Conservation (phyloP, 2,888 invertebrate species). For the Ornithoptera priamus region DNA sequence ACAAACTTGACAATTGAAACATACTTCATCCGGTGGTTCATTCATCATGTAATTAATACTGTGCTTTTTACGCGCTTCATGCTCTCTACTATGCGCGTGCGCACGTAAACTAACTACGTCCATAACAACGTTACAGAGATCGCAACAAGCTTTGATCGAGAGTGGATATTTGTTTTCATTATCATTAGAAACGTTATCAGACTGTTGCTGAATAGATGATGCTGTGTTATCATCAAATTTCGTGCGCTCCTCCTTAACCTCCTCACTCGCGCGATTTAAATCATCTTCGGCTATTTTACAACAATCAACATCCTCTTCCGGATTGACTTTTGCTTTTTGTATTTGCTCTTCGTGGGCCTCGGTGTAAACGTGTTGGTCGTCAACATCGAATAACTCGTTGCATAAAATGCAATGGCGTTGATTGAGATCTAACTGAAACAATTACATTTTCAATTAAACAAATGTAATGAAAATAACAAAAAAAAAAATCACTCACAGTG, state of each 20-base stretch:
- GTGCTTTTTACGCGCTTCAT: neutral
- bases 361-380: neutral
- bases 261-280: neutral
- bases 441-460: neutral
- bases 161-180: neutral
- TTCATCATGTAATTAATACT: slow-evolving; percentile 5
- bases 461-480: neutral
- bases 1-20: slow-evolving; percentile 6
- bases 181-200: neutral
- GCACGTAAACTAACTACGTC: neutral
- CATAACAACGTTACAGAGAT: slow-evolving; percentile 8
- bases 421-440: slow-evolving; percentile 11
- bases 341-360: slow-evolving; percentile 3
- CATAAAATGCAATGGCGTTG: slow-evolving; percentile 18
- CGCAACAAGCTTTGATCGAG: neutral
- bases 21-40: neutral
- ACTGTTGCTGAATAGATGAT: neutral
- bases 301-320: neutral
- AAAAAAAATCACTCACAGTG: neutral
- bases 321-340: neutral
- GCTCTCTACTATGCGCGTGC: neutral
- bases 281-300: neutral
- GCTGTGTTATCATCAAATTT: neutral
- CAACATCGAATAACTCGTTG: slow-evolving; percentile 9
- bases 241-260: neutral